Base-by-base conservation (phyloP, 2,113 vertebrate species). In the Taurulus bubalis region DNA sequence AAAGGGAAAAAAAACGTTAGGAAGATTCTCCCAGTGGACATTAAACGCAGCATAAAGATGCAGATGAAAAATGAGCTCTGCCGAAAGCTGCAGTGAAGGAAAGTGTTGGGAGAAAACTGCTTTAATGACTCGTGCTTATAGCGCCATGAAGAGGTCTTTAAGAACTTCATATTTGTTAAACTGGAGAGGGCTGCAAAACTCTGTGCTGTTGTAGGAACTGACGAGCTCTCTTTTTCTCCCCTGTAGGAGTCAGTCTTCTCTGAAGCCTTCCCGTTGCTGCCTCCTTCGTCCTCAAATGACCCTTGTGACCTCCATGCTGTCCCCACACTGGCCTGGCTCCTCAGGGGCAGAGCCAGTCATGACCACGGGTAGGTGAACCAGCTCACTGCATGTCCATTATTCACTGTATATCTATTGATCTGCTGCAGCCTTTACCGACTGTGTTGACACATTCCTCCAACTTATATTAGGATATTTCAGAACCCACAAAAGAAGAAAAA, bases 261-360 rank as follows among this genome's bases (percentile, higher is more conserved):
- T 28, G 84, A 91, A 24, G 91, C 93, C 68, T 95, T 95, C 73
- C 92, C 94, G 26, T 83, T 77, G 4, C 68, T 75, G 30, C 67
- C 90, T 1, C 45, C 14, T 40, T 15, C 82, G 20, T 66, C 86
- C 4, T 55, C 68, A 28, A 42, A 53, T 30, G 83, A 79, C 74
- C 18, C 66, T 30, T 49, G 76, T 63, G 85, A 91, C 84, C 68
- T 56, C 42, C 59, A 75, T 3, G 3, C 69, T 45, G 87, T 94
- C 73, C 91, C 91, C 71, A 94, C 92, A 1, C 87, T 95, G 83
- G 84, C 85, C 9, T 90, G 93, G 80, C 86, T 94, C 79, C 93
- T 95, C 77, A 40, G 71, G 77, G 80, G 77, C 30, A 7, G 56
- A 12, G 67, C 84, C 26, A 36, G 45, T n/a, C 86, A 86, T 34